A percentile compares a stretch with the other conserved stretches of the same genome.
phyloP scores from a whole-genome alignment of 2,888 invertebrate species.

The Dromius quadrimaculatus region DNA sequence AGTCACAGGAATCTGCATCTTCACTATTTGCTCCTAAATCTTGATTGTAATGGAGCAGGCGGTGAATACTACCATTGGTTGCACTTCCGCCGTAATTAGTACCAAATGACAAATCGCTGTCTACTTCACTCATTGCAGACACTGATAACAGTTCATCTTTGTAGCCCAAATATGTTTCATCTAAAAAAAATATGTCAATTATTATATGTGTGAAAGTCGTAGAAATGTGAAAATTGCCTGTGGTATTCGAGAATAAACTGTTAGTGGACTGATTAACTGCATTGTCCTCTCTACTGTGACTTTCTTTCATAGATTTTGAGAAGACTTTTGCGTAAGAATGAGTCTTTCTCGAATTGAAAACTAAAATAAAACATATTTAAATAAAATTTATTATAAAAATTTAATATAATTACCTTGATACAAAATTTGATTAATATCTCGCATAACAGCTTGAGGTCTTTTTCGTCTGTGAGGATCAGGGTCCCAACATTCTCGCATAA shows the following conservation, averaged over 20 bases:
- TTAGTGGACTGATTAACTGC: conserved; percentile 61
- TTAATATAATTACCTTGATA: conserved; percentile 72
- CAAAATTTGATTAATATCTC: conserved; percentile 84
- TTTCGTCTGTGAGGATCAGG: conserved; percentile 77
- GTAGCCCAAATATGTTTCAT: conserved; percentile 55
- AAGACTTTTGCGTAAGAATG: conserved; percentile 72
- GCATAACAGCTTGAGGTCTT: conserved; percentile 87
- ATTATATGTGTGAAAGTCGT: conserved; percentile 31
- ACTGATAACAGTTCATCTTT: conserved; percentile 57
- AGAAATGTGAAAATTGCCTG: conserved; percentile 54
- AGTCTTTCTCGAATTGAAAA: conserved; percentile 73
- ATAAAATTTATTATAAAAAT: conserved; percentile 17
- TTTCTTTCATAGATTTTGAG: conserved; percentile 58
- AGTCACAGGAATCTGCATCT: conserved; percentile 62
- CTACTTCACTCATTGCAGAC: conserved; percentile 57
- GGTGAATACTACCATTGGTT: conserved; percentile 8
- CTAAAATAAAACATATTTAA: conserved; percentile 62
- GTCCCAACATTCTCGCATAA: conserved; percentile 88
- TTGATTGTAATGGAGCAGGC: conserved; percentile 39
- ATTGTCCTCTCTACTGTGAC: conserved; percentile 48
- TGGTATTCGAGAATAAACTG: conserved; percentile 63
- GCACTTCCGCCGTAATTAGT: conserved; percentile 56
- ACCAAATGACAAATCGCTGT: conserved; percentile 58
- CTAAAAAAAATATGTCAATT: conserved; percentile 6
- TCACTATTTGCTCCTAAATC: conserved; percentile 59